Evolutionary conservation across 1,140 invertebrate genomes (phyloP).

Genomic region (Euura lappo): DNA sequence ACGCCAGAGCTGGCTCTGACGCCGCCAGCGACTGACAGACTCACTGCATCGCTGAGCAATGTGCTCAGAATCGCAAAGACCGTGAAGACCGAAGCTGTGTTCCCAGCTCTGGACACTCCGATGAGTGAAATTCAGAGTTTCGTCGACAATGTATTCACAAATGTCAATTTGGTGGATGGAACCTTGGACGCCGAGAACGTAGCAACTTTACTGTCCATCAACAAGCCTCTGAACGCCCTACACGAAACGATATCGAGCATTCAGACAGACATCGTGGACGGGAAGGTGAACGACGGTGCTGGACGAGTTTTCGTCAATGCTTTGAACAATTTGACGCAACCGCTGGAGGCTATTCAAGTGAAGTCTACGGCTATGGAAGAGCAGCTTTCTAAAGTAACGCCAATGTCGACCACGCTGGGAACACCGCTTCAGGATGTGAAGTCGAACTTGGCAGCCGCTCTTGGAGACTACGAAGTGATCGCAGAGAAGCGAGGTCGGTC

Average conservation of each 20-base stretch:
- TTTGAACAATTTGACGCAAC: not conserved
- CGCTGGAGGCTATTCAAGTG: not conserved
- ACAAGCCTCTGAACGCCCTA: not conserved
- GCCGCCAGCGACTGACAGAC: not conserved
- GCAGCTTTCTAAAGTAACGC: not conserved
- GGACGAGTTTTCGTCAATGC: not conserved
- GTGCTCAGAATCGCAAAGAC: not conserved
- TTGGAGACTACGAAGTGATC: constrained; percentile 10
- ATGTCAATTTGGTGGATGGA: not conserved
- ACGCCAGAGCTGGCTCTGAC: constrained; percentile 3
- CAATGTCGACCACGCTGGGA: not conserved
- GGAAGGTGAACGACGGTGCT: not conserved
- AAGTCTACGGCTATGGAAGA: not conserved
- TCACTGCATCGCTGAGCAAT: constrained; percentile 1
- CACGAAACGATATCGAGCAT: not conserved
- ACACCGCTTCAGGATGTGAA: not conserved
- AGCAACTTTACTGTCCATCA: not conserved
- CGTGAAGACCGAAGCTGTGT: not conserved
- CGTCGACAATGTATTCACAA: constrained; percentile 5
- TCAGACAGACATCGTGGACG: not conserved
- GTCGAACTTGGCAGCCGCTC: not conserved
- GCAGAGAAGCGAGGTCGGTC: constrained; percentile 4
- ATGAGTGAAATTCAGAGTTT: constrained; percentile 2
- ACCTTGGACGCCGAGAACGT: not conserved
- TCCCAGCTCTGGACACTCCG: not conserved